Evolutionary conservation across 2,797 vertebrate species (phyloP), one percentile per base, ranked within the genome.

Genomic region (Cephalopachus bancanus): DNA sequence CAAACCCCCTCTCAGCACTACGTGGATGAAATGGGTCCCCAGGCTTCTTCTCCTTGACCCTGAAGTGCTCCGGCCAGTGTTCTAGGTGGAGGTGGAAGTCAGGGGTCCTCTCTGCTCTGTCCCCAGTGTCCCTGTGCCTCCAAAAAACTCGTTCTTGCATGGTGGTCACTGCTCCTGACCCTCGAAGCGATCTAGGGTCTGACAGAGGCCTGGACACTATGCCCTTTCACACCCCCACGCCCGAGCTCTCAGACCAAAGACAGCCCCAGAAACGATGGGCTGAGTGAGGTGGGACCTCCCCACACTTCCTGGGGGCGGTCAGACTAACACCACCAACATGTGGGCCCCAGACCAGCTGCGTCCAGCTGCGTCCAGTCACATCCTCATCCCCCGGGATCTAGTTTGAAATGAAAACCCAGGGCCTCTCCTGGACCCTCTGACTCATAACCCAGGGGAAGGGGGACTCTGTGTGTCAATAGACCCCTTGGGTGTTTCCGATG

Each of bases 381-480:
- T 51, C 59, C 8, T 51, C 7, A 1, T 7, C 12, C 6, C 74
- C 53, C 44, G 17, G 22, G 33, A 74, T 12, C 59, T 3, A 7
- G 9, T 17, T 15, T 44, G 59, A 51, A 62, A 19, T 14, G 30
- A 60, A 28, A 22, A 59, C 2, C 28, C 44, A 0, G 37, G 49
- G 62, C 26, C 60, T 17, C 24, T 1, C 33, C 20, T 17, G 2
- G 20, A 44, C n/a, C 3, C 0, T n/a, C 10, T 28, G 49, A 55
- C 6, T 49, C 16, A 17, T 19, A 0, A 1, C n/a, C 51, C 14
- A 7, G 26, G 1, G 12, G 7, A 3, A 9, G 6, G 10, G 37
- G 59, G 1, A 7, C 9, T 7, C 30, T 55, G 33, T 62, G 19
- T 67, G 65, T 57, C 51, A 65, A 7, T 33, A 30, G 51, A 49